Evolutionary conservation across 2,888 invertebrate species (phyloP).

Genomic region (Campaea margaritaria): DNA sequence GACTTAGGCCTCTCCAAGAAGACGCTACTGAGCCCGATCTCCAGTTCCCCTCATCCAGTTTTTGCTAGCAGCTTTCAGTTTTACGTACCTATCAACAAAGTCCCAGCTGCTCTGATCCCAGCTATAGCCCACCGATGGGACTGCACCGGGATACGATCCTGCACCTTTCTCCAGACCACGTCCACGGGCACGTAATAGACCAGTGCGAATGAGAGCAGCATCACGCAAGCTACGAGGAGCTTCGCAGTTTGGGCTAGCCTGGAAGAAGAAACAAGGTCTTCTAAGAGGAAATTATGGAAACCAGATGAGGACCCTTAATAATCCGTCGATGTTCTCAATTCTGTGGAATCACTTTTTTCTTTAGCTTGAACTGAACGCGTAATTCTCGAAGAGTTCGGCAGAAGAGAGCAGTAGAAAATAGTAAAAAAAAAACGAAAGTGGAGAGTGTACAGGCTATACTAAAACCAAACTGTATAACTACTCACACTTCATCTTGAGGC

Average conservation of each 20-base stretch:
- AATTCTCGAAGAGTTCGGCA: too few species aligned
- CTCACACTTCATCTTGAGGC: conserved; percentile 88
- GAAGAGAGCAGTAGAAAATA: too few species aligned
- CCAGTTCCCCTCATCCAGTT: too few species aligned
- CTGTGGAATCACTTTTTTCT: too few species aligned
- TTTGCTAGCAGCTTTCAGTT: not conserved
- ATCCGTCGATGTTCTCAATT: too few species aligned
- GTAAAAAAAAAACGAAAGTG: too few species aligned
- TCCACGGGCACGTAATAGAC: conserved; percentile 97
- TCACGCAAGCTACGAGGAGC: conserved; percentile 93
- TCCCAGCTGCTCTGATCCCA: conserved; percentile 63
- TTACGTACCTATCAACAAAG: conserved; percentile 65
- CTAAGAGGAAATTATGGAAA: too few species aligned
- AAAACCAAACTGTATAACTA: conserved; percentile 45
- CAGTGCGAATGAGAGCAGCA: conserved; percentile 96
- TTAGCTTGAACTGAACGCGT: too few species aligned
- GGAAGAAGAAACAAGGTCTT: conserved; percentile 22
- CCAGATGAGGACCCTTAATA: too few species aligned
- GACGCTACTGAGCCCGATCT: too few species aligned
- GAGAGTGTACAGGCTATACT: too few species aligned
- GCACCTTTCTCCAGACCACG: conserved; percentile 92
- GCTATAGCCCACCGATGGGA: conserved; percentile 77
- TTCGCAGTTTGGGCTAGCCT: conserved; percentile 92
- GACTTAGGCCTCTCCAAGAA: too few species aligned
- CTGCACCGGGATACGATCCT: conserved; percentile 72